phyloP scores from a whole-genome alignment of 2,113 vertebrate species.

The Prochilodus magdalenae region DNA sequence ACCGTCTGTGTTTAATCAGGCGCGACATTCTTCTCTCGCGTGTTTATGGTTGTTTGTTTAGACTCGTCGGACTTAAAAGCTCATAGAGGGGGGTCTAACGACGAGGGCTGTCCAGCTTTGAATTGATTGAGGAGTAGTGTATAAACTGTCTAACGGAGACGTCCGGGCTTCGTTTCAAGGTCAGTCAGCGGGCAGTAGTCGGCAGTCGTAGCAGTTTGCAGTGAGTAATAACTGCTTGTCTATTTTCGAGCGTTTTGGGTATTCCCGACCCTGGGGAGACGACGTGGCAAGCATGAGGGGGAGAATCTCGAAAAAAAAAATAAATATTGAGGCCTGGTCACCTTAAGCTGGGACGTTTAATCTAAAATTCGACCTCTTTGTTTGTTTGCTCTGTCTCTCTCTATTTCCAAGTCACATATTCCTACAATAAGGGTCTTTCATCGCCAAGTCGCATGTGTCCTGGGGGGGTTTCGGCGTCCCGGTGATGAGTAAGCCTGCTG shows the following conservation, averaged over 20 bases:
- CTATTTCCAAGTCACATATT: slow-evolving; percentile 88
- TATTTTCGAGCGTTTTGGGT: neutral
- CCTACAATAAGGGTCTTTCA: slow-evolving; percentile 95
- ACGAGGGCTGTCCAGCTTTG: neutral
- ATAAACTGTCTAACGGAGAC: neutral
- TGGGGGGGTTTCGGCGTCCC: slow-evolving; percentile 94
- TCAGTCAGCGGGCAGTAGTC: neutral
- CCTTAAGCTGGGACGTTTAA: neutral
- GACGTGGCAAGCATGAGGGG: neutral
- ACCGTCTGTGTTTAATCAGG: neutral
- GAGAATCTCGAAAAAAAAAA: too few species aligned
- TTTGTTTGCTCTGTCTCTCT: neutral
- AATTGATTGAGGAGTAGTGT: neutral
- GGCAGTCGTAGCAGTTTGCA: too few species aligned
- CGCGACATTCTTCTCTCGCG: too few species aligned
- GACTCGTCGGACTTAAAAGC: neutral
- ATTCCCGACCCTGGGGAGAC: neutral
- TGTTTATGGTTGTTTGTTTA: slow-evolving; percentile 3
- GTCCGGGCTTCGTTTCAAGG: neutral
- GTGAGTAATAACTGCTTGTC: neutral
- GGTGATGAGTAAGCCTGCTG: slow-evolving; percentile 96
- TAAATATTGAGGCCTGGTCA: neutral
- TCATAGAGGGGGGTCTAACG: too few species aligned
- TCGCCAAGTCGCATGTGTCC: slow-evolving; percentile 99
- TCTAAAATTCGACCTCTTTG: neutral